Evolutionary conservation across 2,113 vertebrate genomes (phyloP).

Genomic region (Fregetta grallaria): DNA sequence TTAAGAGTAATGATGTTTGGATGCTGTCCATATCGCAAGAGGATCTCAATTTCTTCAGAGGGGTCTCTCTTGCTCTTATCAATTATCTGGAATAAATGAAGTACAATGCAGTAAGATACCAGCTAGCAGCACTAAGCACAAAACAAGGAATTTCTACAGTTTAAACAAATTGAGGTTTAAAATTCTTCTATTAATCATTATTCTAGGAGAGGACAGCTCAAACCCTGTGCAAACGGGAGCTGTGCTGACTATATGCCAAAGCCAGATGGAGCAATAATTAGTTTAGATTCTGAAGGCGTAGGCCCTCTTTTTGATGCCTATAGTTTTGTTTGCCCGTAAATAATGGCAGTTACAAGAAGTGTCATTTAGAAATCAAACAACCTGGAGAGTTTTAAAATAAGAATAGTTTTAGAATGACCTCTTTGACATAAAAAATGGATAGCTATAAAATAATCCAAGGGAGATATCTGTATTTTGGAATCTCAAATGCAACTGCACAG

Average conservation of each 20-base stretch:
- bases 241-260: background rate
- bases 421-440: background rate
- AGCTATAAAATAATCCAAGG: background rate
- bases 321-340: background rate
- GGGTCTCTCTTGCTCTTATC: conserved; percentile 89
- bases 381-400: background rate
- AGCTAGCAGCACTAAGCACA: background rate
- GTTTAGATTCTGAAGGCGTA: background rate
- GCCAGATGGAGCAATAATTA: background rate
- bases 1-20: conserved; percentile 93
- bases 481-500: background rate
- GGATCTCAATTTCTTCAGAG: conserved; percentile 94
- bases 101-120: background rate
- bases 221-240: background rate
- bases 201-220: background rate
- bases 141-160: background rate
- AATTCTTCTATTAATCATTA: background rate
- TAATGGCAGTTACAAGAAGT: background rate
- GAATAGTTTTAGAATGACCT: background rate
- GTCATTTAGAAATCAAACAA: background rate
- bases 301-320: background rate
- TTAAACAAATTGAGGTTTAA: background rate
- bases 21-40: conserved; percentile 92
- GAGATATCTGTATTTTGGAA: background rate
- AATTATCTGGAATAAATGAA: conserved; percentile 81